Conservation (phyloP, 2,888 invertebrate species). For the Anaspis maculata region DNA sequence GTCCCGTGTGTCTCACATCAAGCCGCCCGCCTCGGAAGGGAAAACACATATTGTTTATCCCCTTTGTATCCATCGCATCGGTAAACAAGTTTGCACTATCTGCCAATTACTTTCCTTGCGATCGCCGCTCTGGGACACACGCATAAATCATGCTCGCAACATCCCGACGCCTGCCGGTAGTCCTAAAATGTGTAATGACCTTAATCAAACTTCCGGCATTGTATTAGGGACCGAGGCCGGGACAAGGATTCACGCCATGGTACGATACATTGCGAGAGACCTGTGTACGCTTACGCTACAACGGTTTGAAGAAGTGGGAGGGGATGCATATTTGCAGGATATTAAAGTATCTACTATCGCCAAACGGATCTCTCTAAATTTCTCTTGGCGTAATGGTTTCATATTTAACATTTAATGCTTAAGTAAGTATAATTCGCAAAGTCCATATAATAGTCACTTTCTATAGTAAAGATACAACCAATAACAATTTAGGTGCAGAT, state of each 20-base stretch:
- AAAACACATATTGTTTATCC: slow-evolving; percentile 13
- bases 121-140: slow-evolving; percentile 8
- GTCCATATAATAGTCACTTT: no score
- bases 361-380: no score
- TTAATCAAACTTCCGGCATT: slow-evolving; percentile 8
- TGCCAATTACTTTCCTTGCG: slow-evolving; percentile 9
- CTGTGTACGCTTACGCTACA: no score
- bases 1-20: slow-evolving; percentile 8
- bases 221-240: slow-evolving; percentile 2
- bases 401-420: no score
- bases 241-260: slow-evolving; percentile 3
- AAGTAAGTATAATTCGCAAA: no score
- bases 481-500: no score
- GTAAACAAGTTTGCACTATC: slow-evolving; percentile 11
- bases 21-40: slow-evolving; percentile 9
- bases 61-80: slow-evolving; percentile 11
- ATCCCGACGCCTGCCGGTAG: slow-evolving; percentile 4
- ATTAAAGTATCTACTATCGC: no score
- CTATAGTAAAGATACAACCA: no score
- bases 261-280: no score
- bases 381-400: no score
- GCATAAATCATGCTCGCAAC: slow-evolving; percentile 9
- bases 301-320: no score
- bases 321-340: slow-evolving; percentile 9
- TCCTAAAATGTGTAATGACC: slow-evolving; percentile 9